phyloP scores from a whole-genome alignment of 2,113 vertebrate species.

The Saccopteryx bilineata region DNA sequence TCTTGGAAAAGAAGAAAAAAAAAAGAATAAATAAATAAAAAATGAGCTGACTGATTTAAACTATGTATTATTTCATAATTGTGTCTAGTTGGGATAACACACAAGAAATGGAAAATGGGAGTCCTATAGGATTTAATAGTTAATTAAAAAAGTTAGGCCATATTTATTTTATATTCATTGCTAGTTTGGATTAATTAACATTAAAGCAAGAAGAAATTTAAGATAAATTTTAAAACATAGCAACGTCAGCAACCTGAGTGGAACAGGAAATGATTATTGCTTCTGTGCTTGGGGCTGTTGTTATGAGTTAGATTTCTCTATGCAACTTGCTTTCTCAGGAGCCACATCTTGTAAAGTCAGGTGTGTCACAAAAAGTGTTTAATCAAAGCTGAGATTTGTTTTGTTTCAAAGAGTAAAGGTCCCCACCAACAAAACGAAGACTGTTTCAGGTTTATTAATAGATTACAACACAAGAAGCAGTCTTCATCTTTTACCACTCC shows the following conservation, averaged over 20 bases:
- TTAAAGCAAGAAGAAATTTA: conserved; percentile 26
- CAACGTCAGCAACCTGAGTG: conserved; percentile 11
- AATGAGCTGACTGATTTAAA: conserved; percentile 23
- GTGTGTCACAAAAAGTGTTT: conserved; percentile 50
- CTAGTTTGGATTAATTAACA: conserved; percentile 44
- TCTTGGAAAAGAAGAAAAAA: too few relatives aligned
- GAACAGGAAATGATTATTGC: conserved; percentile 36
- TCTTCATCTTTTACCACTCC: conserved; percentile 6
- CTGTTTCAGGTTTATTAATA: conserved; percentile 55
- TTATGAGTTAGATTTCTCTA: conserved; percentile 45
- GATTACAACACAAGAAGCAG: conserved; percentile 27
- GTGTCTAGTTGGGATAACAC: conserved; percentile 30
- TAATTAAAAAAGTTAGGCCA: background rate
- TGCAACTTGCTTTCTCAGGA: conserved; percentile 23
- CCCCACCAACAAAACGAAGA: conserved; percentile 26
- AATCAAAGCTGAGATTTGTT: conserved; percentile 50
- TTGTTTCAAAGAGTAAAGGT: conserved; percentile 47
- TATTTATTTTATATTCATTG: conserved; percentile 32
- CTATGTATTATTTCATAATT: conserved; percentile 43
- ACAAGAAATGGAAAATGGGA: conserved; percentile 36
- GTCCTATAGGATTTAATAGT: conserved; percentile 30
- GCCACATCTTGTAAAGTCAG: conserved; percentile 39
- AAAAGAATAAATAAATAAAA: too few relatives aligned
- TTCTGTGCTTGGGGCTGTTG: conserved; percentile 41
- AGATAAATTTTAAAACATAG: conserved; percentile 56